Conservation (phyloP, 2,888 invertebrate genomes). For the Pterostichus madidus region DNA sequence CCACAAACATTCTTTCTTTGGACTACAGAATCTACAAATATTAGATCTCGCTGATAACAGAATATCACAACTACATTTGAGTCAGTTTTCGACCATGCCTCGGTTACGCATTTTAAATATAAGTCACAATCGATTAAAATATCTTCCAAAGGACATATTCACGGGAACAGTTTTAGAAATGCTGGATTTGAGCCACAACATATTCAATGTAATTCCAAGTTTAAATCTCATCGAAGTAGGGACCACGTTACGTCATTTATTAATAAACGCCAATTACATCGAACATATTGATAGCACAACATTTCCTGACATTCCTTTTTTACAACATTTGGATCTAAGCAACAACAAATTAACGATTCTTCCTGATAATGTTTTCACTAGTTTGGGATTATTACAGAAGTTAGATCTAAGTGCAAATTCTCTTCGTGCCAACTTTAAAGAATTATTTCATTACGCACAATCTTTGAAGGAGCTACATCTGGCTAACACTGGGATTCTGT, state of each 20-base stretch:
- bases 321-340: slow-evolving; percentile 88
- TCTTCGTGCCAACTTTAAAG: slow-evolving; percentile 91
- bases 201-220: slow-evolving; percentile 89
- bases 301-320: slow-evolving; percentile 89
- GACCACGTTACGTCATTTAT: slow-evolving; percentile 87
- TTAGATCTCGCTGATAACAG: slow-evolving; percentile 89
- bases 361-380: slow-evolving; percentile 93
- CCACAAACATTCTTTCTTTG: slow-evolving; percentile 88
- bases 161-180: slow-evolving; percentile 89
- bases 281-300: slow-evolving; percentile 93
- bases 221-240: slow-evolving; percentile 89
- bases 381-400: slow-evolving; percentile 87
- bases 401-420: slow-evolving; percentile 90
- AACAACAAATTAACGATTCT: slow-evolving; percentile 90
- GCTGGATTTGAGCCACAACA: slow-evolving; percentile 88
- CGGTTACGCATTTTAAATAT: slow-evolving; percentile 87
- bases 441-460: slow-evolving; percentile 92
- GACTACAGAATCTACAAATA: slow-evolving; percentile 86
- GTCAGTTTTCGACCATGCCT: slow-evolving; percentile 88
- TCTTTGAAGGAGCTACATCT: slow-evolving; percentile 88
- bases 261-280: slow-evolving; percentile 88
- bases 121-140: slow-evolving; percentile 85
- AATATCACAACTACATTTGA: slow-evolving; percentile 87
- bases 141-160: slow-evolving; percentile 88
- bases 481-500: slow-evolving; percentile 87